Base-by-base conservation (phyloP, 2,797 vertebrate species). In the Labeo calbasu region DNA sequence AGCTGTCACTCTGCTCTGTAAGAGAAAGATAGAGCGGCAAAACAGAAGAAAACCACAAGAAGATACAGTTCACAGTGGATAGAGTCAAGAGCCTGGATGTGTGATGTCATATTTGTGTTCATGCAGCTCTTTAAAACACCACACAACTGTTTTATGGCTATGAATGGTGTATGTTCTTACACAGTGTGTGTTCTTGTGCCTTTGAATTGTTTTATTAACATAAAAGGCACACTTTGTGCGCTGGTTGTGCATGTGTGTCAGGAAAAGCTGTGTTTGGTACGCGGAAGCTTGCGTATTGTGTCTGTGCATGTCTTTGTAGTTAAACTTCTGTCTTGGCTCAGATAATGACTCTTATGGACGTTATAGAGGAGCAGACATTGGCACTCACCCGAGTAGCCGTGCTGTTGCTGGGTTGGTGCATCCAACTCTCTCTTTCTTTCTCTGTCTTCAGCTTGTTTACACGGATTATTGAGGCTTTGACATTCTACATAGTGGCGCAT, bases 301-400 rank as follows among this genome's bases (percentile, higher is more conserved):
- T 53, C 53, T 77, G 65, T 63, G 48, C 69, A 63, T 65, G 84
- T 76, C 23, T 80, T 63, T 71, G 53, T 83, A 50, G 66, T 53
- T 69, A 70, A 36, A 77, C 15, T 40, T 84, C 36, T 77, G 57
- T 63, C 69, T 78, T 84, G 81, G 69, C 68, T 82, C 73, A 70
- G 83, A 76, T 71, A 73, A 83, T 79, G 46, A 28, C 6, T 70
- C 70, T 77, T 85, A 81, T 85, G 25, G 23, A 72, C 84, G 82
- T 50, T 86, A 48, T 81, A 57, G 79, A 73, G 68, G 65, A 82
- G 46, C 73, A 78, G 83, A 89, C 61, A 50, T 55, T 79, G 81
- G 79, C 84, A 68, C 55, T 72, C 68, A 79, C 69, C 81, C 70
- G 51, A 72, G 80, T 81, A 73, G 76, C 65, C 81, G 50, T 81